These are phyloP conservation scores for Pristionchus maxplancki DNA, from an alignment of 2,888 invertebrate genomes.

Conservation along the genomic window DNA sequence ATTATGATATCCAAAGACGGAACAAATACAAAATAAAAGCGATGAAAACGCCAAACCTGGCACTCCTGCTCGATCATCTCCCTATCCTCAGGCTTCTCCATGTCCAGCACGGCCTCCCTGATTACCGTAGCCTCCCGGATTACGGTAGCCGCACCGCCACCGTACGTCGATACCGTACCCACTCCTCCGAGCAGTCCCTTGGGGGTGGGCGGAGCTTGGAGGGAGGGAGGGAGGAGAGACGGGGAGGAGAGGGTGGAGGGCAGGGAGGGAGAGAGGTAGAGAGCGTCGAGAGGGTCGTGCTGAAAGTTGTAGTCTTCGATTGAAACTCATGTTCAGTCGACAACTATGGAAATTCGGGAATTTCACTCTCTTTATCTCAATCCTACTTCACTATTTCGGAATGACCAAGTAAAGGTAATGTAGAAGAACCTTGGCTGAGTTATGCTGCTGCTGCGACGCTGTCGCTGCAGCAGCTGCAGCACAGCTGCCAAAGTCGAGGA, in stretches of 20 bases:
- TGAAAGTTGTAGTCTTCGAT: too few species aligned
- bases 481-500: conserved; percentile 23
- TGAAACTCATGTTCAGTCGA: background rate
- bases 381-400: too few species aligned
- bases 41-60: too few species aligned
- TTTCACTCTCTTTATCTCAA: too few species aligned
- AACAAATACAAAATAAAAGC: too few species aligned
- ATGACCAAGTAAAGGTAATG: too few species aligned
- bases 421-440: background rate
- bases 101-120: conserved; percentile 17
- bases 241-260: conserved; percentile 25
- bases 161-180: background rate
- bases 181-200: background rate
- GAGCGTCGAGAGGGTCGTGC: conserved; percentile 5
- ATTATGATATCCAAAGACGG: too few species aligned
- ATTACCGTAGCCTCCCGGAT: background rate
- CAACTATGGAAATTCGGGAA: too few species aligned
- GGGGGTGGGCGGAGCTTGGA: conserved; percentile 23
- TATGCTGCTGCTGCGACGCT: background rate
- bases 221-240: background rate
- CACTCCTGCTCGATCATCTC: conserved; percentile 43
- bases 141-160: background rate
- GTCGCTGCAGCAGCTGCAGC: background rate
- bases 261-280: conserved; percentile 43
- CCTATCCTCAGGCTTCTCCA: conserved; percentile 39